Evolutionary conservation across 2,113 vertebrate species (phyloP), one percentile per base, ranked within the genome.

Genomic region (Neopipo cinnamomea): DNA sequence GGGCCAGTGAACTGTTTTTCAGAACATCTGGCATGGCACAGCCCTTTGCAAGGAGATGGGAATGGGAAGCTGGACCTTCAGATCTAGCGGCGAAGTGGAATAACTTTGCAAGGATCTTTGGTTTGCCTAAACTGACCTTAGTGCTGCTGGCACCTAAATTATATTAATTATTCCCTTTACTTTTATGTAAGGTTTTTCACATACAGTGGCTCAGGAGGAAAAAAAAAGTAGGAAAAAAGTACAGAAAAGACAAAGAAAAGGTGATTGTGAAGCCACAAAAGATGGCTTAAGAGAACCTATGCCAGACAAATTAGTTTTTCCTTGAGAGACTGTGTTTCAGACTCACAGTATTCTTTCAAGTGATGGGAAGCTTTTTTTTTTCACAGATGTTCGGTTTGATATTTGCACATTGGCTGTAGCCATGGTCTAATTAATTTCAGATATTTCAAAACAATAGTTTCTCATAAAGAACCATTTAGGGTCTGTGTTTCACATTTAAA

Each of bases 391-490:
- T 96, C 78, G 31, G 93, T 85, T 89, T 93, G 89, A 95, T 96
- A 94, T 85, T 95, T 95, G 67, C 85, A 94, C 46, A 35, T 59
- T 89, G 85, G 71, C 78, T 91, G 76, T 79, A 96, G 75, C 89
- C 75, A 70, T 12, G 17, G 41, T 76, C 78, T 95, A 96, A 96
- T 95, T 94, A 96, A 94, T 91, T 91, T 97, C 95, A 96, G 91
- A 96, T 95, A 95, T 85, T 97, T 85, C 72, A 85, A 91, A 96
- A 96, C 94, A 96, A 96, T 95, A 74, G 67, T 62, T 97, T 82
- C 82, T 91, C 74, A 88, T 94, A 91, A 95, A 96, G 91, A 85
- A 75, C 66, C 58, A 62, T 91, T 91, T 95, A 93, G 30, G 42
- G 37, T 76, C 79, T 82, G 50, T 89, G 55, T 93, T 95, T 97